Conservation (phyloP, 2,113 vertebrate species). For the Cisticola juncidis region DNA sequence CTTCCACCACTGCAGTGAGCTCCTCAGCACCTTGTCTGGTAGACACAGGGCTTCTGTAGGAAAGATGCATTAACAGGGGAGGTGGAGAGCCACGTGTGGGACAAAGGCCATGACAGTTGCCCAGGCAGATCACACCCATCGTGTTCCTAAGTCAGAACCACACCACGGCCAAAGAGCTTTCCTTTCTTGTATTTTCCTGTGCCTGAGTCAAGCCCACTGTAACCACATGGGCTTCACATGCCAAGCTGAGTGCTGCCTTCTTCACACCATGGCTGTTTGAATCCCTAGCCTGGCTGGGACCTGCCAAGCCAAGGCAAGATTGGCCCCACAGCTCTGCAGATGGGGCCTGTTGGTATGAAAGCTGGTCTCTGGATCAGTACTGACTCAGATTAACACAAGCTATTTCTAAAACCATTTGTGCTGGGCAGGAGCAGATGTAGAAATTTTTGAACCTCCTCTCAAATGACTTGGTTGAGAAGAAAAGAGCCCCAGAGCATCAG, state of each 20-base stretch:
- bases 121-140: background rate
- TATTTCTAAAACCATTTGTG: background rate
- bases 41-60: background rate
- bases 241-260: background rate
- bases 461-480: background rate
- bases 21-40: background rate
- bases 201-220: accelerated
- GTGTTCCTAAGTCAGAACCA: background rate
- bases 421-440: background rate
- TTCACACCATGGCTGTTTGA: background rate
- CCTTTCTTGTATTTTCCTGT: background rate
- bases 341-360: accelerated
- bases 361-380: background rate
- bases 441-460: background rate
- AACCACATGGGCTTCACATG: accelerated
- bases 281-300: background rate
- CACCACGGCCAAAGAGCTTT: background rate
- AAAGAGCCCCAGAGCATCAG: background rate
- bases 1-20: background rate
- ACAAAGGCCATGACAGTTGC: background rate
- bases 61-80: background rate
- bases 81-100: accelerated
- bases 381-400: background rate
- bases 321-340: background rate
- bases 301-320: background rate